phyloP scores from a whole-genome alignment of 2,797 vertebrate species.

The Zalophus californianus region DNA sequence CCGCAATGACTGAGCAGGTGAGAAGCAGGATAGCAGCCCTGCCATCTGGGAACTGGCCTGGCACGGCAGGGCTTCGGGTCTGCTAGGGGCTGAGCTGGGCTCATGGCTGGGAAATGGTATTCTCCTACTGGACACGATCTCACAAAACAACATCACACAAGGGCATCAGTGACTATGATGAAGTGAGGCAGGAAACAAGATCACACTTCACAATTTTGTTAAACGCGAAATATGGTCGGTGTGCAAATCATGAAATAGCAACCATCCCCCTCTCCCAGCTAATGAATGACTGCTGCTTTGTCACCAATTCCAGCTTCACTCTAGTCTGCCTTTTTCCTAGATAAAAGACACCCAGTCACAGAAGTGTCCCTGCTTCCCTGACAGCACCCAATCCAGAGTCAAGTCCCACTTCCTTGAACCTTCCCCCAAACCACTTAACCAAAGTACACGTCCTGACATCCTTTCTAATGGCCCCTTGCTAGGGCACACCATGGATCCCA shows the following conservation, averaged over 20 bases:
- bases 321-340: not conserved
- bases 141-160: not conserved
- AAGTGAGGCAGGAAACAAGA: slow-evolving; percentile 26
- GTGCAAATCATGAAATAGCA: slow-evolving; percentile 33
- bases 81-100: not conserved
- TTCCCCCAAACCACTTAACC: slow-evolving; percentile 7
- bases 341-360: not conserved
- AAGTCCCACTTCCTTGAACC: not conserved
- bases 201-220: slow-evolving; percentile 18
- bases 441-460: not conserved
- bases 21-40: not conserved
- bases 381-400: not conserved
- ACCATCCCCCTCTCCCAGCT: not conserved
- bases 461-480: not conserved
- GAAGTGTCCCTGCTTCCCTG: not conserved
- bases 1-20: slow-evolving; percentile 26
- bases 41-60: not conserved
- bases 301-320: not conserved
- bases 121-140: not conserved
- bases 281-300: not conserved
- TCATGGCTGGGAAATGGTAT: not conserved
- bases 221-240: slow-evolving; percentile 8
- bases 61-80: not conserved
- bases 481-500: not conserved
- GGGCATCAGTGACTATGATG: not conserved